Percentiles rank a stretch among this genome's conserved stretches.
phyloP scores from a whole-genome alignment of 37 sponge, comb jelly and placozoan species.

The Halichondria panicea region DNA sequence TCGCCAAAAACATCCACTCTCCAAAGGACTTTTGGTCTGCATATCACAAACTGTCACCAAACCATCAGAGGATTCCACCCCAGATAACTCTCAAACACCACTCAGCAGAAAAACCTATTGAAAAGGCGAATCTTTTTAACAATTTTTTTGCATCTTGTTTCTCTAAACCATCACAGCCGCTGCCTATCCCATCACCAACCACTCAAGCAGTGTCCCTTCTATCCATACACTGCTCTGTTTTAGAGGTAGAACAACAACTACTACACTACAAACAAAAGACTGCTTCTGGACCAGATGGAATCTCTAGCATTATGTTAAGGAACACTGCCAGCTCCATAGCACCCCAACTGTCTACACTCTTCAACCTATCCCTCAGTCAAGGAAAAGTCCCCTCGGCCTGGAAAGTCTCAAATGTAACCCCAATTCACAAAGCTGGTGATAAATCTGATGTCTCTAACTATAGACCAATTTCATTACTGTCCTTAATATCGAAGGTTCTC shows the following conservation, averaged over 20 bases:
- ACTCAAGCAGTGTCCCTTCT: not conserved
- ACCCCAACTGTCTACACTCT: not conserved
- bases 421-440: conserved; percentile 21
- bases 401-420: conserved; percentile 26
- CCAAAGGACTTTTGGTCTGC: not conserved
- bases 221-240: not conserved
- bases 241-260: conserved; percentile 3
- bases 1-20: not conserved
- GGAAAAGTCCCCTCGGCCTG: conserved; percentile 25
- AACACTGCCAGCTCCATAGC: not conserved
- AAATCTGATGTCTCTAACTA: conserved; percentile 5
- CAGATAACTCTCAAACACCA: not conserved
- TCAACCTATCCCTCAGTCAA: conserved; percentile 18
- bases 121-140: conserved; percentile 9
- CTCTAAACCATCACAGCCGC: not conserved
- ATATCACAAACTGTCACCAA: not conserved
- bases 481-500: conserved; percentile 9
- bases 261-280: conserved; percentile 10
- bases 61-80: not conserved
- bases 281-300: conserved; percentile 46
- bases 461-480: conserved; percentile 31
- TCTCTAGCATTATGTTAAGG: conserved; percentile 16
- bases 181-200: not conserved
- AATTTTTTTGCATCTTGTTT: not conserved
- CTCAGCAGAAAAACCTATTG: not conserved